Percentiles rank a stretch among this genome's conserved stretches.
Evolutionary conservation across 2,797 vertebrate species (phyloP).

Genomic region (Ispidina lecontei): DNA sequence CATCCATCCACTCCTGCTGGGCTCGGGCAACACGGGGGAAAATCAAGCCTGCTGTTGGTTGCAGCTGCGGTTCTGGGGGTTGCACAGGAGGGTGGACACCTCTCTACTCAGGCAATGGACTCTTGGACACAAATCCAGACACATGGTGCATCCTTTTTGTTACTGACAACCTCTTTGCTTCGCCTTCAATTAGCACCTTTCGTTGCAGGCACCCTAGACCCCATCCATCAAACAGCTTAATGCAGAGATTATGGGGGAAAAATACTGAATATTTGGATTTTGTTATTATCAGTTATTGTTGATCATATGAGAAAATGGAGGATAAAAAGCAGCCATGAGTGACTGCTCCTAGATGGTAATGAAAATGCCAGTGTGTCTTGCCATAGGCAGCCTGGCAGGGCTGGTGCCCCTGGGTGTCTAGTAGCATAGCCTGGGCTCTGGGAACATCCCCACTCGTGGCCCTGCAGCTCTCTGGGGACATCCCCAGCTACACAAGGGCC

Average conservation of each 20-base stretch:
- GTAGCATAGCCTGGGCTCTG: not conserved
- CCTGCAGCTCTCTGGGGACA: not conserved
- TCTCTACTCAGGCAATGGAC: fast-evolving
- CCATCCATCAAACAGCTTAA: fast-evolving
- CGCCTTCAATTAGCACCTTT: fast-evolving
- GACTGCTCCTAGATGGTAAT: not conserved
- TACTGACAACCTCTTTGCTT: not conserved
- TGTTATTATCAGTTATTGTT: fast-evolving
- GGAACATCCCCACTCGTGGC: not conserved
- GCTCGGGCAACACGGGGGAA: not conserved
- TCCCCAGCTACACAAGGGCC: not conserved
- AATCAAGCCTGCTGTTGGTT: not conserved
- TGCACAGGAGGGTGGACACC: fast-evolving
- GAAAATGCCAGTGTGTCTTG: not conserved
- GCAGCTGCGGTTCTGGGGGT: not conserved
- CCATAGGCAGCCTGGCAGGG: not conserved
- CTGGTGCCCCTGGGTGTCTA: not conserved
- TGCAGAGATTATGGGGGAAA: fast-evolving
- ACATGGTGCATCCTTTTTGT: not conserved
- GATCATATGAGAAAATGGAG: not conserved
- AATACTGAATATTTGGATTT: not conserved
- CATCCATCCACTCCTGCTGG: fast-evolving
- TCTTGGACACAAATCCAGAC: not conserved
- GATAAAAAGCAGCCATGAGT: not conserved
- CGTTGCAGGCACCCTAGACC: fast-evolving